Conservation (phyloP, 2,797 vertebrate genomes). For the Chloroceryle inda region DNA sequence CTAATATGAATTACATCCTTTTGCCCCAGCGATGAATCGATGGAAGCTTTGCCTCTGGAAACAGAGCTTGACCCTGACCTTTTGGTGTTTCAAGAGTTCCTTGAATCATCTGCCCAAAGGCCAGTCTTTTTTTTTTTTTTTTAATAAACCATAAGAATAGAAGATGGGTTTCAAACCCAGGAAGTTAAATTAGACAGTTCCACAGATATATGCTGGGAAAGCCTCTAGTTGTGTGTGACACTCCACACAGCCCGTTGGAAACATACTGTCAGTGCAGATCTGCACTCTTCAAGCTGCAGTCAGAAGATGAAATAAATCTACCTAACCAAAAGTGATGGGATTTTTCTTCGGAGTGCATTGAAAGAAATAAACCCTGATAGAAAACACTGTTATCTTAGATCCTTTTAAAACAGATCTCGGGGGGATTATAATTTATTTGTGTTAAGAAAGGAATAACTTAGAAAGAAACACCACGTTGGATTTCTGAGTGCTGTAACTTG, state of each 20-base stretch:
- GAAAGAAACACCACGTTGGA: background rate
- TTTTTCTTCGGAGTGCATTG: background rate
- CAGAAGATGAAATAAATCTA: background rate
- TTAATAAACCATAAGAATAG: background rate
- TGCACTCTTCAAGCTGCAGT: fast-evolving
- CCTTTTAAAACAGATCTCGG: background rate
- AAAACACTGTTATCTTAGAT: background rate
- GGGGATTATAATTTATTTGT: background rate
- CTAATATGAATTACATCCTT: background rate
- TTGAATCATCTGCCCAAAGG: background rate
- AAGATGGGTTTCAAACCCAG: background rate
- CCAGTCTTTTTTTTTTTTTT: background rate
- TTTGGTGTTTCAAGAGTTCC: background rate
- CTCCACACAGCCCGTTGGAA: background rate
- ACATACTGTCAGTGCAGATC: background rate
- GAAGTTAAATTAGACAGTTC: background rate
- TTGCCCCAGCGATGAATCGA: background rate
- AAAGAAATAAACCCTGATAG: background rate
- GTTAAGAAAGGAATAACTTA: background rate
- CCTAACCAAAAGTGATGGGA: background rate
- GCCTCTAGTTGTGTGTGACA: background rate
- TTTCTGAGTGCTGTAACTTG: background rate
- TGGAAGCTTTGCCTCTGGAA: background rate
- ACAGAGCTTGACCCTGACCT: background rate
- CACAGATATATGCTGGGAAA: fast-evolving